phyloP scores from a whole-genome alignment of 1,140 invertebrate genomes.

The Notospermus geniculatus region DNA sequence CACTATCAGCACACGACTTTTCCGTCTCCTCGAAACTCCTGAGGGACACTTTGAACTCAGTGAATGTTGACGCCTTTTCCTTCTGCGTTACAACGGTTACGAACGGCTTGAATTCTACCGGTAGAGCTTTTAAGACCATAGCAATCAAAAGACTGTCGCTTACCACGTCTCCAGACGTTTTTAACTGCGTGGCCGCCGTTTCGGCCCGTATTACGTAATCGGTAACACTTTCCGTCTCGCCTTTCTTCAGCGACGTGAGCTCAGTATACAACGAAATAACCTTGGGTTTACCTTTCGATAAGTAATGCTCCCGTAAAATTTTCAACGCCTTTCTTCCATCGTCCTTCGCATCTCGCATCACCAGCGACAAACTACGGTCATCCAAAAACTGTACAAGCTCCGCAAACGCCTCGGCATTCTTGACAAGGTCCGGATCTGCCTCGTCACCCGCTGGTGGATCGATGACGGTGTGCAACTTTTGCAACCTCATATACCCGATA shows the following conservation, averaged over 20 bases:
- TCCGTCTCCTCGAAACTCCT: constrained; percentile 23
- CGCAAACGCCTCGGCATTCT: constrained; percentile 22
- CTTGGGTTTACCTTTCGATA: constrained; percentile 16
- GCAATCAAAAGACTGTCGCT: constrained; percentile 23
- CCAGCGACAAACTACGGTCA: too few species aligned
- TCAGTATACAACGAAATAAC: constrained; percentile 24
- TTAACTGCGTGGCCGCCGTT: constrained; percentile 14
- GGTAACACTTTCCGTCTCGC: constrained; percentile 10
- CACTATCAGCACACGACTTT: too few species aligned
- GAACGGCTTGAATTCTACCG: constrained; percentile 14
- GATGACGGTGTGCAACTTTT: constrained; percentile 14
- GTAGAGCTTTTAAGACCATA: constrained; percentile 25
- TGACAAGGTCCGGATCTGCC: not conserved
- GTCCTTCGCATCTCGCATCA: constrained; percentile 22
- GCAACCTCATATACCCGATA: constrained; percentile 16
- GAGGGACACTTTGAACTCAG: constrained; percentile 23
- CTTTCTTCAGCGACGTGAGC: constrained; percentile 16
- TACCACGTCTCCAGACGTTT: constrained; percentile 17
- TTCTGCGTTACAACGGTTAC: constrained; percentile 13
- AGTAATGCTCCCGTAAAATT: constrained; percentile 21
- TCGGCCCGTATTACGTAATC: constrained; percentile 25
- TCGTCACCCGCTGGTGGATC: not conserved
- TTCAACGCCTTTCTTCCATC: constrained; percentile 21
- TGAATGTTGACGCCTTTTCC: constrained; percentile 11
- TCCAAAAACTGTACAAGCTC: constrained; percentile 22